Conservation (phyloP, 2,113 vertebrate genomes). For the Ameiurus melas region DNA sequence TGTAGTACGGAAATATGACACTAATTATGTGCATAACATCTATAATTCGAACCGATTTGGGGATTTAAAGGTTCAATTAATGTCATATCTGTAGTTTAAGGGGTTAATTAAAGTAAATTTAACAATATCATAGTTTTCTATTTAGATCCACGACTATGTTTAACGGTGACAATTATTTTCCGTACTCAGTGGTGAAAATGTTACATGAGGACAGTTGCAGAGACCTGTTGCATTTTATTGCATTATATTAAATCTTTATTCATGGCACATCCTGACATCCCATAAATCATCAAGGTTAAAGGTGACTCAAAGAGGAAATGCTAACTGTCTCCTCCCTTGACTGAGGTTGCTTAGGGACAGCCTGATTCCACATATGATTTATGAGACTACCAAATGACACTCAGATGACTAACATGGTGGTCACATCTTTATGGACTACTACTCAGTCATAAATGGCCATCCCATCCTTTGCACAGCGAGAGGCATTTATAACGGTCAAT, state of each 20-base stretch:
- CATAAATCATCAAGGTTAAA: conserved; percentile 9
- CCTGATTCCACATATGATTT: conserved; percentile 37
- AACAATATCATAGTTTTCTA: background rate
- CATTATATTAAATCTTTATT: background rate
- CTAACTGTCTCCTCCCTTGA: conserved; percentile 1
- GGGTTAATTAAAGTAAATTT: background rate
- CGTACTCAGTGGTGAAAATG: background rate
- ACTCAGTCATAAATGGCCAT: conserved; percentile 37
- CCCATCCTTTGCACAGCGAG: conserved; percentile 52
- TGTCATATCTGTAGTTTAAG: background rate
- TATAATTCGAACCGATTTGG: background rate
- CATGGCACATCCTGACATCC: background rate
- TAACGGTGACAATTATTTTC: background rate
- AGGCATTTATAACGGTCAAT: conserved; percentile 57
- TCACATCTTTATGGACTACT: conserved; percentile 48
- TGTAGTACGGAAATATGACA: background rate
- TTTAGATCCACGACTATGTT: no score
- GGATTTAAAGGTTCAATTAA: background rate
- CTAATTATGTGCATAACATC: conserved; percentile 15
- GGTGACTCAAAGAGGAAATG: conserved; percentile 26
- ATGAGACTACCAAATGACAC: conserved; percentile 41
- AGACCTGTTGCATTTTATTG: no score
- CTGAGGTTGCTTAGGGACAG: conserved; percentile 31
- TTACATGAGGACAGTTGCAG: background rate
- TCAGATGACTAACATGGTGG: conserved; percentile 43